Evolutionary conservation across 2,113 vertebrate genomes (phyloP).

Genomic region (Eudyptes chrysolophus): DNA sequence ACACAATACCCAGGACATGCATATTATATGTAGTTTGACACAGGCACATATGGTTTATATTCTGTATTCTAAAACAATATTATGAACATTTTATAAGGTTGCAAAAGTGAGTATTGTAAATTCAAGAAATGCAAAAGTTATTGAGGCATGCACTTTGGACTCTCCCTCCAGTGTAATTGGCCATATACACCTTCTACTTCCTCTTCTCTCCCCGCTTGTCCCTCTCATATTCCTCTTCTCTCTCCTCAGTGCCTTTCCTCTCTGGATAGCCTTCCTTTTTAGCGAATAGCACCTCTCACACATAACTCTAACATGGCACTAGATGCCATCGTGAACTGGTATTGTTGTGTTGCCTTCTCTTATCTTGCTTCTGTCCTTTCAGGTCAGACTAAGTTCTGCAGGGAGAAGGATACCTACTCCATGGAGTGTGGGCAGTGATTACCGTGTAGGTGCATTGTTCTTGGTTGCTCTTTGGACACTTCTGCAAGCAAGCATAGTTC

Average conservation of each 20-base stretch:
- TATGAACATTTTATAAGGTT: conserved; percentile 63
- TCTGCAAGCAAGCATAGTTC: not conserved
- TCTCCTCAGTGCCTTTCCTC: not conserved
- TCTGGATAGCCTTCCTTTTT: not conserved
- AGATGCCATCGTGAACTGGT: not conserved
- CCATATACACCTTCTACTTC: conserved; percentile 39
- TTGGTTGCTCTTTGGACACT: not conserved
- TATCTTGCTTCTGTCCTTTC: not conserved
- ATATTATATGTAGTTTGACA: conserved; percentile 59
- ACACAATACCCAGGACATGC: conserved; percentile 60
- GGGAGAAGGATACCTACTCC: not conserved
- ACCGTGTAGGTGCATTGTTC: not conserved
- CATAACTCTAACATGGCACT: not conserved
- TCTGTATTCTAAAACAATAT: conserved; percentile 61
- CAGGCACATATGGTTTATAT: conserved; percentile 63
- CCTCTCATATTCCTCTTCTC: not conserved
- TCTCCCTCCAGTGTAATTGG: conserved; percentile 20
- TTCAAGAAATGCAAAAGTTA: conserved; percentile 66
- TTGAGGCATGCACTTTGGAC: conserved; percentile 47
- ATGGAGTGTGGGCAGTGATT: not conserved
- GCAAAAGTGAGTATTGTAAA: conserved; percentile 59
- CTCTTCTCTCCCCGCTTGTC: not conserved
- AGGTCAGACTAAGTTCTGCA: not conserved
- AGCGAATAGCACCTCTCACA: not conserved
- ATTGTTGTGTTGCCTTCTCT: not conserved